Evolutionary conservation across 2,888 invertebrate species (phyloP), one percentile per base, ranked within the genome.

Genomic region (Drosophila borborema): DNA sequence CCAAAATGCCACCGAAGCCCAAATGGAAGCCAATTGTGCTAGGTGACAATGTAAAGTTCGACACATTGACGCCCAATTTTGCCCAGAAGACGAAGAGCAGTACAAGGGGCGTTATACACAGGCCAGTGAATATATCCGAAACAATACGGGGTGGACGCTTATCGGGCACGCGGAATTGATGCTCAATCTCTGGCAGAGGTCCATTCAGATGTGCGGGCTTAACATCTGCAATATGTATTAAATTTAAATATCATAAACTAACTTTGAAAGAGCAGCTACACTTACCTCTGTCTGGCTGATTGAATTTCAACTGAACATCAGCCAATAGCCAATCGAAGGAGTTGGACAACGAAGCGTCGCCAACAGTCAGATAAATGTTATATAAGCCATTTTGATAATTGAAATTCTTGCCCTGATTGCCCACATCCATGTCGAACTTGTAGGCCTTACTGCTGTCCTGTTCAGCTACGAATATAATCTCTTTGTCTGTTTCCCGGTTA

Each of bases 381-480:
- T 98, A 98, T 51, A 94, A 93, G 43, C 98, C 99, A 53, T 96
- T 96, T 63, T 94, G 94, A 78, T 95, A 94, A 66, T 95, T 95
- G 88, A 99, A 96, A 89, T 98, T 97, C 86, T 96, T 95, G 18
- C 96, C 96, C 81, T 97, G 95, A 48, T 95, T 94, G 51, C 96
- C 96, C 53, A 98, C 95, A 92, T 98, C 97, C 95, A 99, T 95
- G 91, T 99, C 98, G 77, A 99, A 96, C 93, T 97, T 98, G 93
- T 99, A 99, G 0, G 95, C 94, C 89, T 95, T 95, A 60, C 94
- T 94, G 74, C 94, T 94, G 91, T 98, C 98, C 6, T 96, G 96
- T 91, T 99, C 99, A 1, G 99, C 98, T 6, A 99, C 97, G 92
- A 98, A 99, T 86, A 98, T 96, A 56, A 98, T 97, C 94, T 99